These are phyloP conservation scores for Macrotis lagotis DNA, from an alignment of 2,113 vertebrate genomes.

Conservation along the genomic window DNA sequence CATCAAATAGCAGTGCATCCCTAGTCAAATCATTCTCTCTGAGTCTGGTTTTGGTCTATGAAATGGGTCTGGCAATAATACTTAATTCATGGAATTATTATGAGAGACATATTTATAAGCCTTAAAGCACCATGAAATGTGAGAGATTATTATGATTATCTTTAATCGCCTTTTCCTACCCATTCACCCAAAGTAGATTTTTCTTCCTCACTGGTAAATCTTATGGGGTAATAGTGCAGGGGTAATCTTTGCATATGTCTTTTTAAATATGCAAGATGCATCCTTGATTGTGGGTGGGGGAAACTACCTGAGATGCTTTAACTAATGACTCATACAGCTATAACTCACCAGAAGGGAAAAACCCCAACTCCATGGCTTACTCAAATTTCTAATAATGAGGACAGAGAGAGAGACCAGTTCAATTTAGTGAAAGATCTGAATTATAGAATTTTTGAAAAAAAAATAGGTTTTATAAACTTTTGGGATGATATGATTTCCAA, in stretches of 20 bases:
- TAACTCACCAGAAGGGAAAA: slow-evolving; percentile 65
- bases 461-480: background rate
- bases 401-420: background rate
- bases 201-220: slow-evolving; percentile 17
- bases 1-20: background rate
- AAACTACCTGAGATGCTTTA: slow-evolving; percentile 51
- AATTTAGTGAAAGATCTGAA: background rate
- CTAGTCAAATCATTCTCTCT: background rate
- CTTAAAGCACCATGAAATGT: background rate
- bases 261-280: slow-evolving; percentile 55
- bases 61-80: background rate
- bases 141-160: background rate
- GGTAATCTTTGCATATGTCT: slow-evolving; percentile 16
- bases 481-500: background rate
- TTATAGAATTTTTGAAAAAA: background rate
- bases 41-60: background rate
- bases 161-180: background rate
- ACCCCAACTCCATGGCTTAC: background rate
- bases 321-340: slow-evolving; percentile 44
- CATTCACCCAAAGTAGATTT: background rate
- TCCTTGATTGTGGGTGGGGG: slow-evolving; percentile 64
- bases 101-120: background rate
- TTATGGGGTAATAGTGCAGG: slow-evolving; percentile 24
- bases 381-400: slow-evolving; percentile 13
- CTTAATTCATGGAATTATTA: background rate